These are phyloP conservation scores for Gisinianus flammeolus DNA, from an alignment of 2,888 invertebrate species.

Conservation along the genomic window DNA sequence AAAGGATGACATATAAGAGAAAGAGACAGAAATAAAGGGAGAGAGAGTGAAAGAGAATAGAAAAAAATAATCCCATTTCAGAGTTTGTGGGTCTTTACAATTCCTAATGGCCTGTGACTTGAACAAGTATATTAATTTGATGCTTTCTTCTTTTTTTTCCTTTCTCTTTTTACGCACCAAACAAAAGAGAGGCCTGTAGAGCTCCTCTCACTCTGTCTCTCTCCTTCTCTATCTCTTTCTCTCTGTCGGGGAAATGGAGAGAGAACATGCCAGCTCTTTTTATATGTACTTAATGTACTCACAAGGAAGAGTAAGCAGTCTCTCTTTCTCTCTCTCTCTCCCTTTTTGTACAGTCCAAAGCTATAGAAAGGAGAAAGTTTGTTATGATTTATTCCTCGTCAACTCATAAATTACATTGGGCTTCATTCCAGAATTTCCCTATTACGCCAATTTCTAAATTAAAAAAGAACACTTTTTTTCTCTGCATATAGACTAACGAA, in stretches of 20 bases:
- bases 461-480: constrained; percentile 1
- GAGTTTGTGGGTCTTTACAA: constrained; percentile 29
- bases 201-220: background rate
- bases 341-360: background rate
- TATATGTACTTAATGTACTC: background rate
- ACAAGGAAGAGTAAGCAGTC: background rate
- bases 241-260: background rate
- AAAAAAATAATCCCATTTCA: background rate
- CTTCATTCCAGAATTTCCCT: constrained; percentile 15
- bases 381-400: constrained; percentile 30
- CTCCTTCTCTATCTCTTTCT: background rate
- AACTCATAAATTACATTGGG: constrained; percentile 32
- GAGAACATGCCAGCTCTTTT: background rate
- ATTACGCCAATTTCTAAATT: constrained; percentile 9
- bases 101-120: constrained; percentile 37
- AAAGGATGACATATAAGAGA: background rate
- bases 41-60: background rate
- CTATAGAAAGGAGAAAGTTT: background rate
- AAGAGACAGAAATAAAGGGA: background rate
- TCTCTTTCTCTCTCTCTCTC: background rate
- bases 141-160: constrained; percentile 8
- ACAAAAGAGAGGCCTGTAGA: background rate
- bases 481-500: background rate
- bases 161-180: background rate
- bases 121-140: constrained; percentile 33